Evolutionary conservation across 2,113 vertebrate genomes (phyloP).

Genomic region (Lepisosteus oculatus): DNA sequence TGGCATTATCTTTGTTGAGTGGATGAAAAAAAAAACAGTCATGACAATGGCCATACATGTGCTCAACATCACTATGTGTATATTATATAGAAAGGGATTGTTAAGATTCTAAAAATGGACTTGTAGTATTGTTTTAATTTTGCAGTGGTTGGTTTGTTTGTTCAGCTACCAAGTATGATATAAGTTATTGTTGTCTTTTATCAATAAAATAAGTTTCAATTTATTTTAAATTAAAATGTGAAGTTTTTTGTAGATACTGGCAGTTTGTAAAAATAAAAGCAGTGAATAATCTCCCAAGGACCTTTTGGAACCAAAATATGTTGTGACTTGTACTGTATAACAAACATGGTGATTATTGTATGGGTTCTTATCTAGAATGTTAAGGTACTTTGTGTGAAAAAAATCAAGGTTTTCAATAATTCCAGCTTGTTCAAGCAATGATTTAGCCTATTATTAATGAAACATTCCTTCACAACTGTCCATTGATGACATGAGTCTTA

Average conservation of each 20-base stretch:
- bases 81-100: conserved; percentile 17
- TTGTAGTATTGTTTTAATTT: conserved; percentile 21
- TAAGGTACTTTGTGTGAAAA: too few relatives aligned
- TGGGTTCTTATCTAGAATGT: too few relatives aligned
- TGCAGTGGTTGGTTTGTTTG: conserved; percentile 19
- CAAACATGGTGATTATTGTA: too few relatives aligned
- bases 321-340: too few relatives aligned
- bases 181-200: conserved; percentile 16
- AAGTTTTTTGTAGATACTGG: conserved; percentile 23
- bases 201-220: conserved; percentile 23
- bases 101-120: conserved; percentile 13
- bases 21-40: conserved; percentile 1
- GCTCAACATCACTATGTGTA: conserved; percentile 10
- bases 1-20: conserved; percentile 5
- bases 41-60: conserved; percentile 13
- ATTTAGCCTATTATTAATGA: too few relatives aligned
- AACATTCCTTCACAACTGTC: too few relatives aligned
- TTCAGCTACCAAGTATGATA: conserved; percentile 16
- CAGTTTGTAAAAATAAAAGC: not conserved
- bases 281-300: not conserved
- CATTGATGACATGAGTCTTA: too few relatives aligned
- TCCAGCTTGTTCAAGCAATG: too few relatives aligned
- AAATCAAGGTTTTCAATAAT: too few relatives aligned
- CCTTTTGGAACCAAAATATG: not conserved
- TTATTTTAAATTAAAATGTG: conserved; percentile 23